These are phyloP conservation scores for Chorisops tibialis DNA, from an alignment of 2,888 invertebrate genomes.

Conservation along the genomic window DNA sequence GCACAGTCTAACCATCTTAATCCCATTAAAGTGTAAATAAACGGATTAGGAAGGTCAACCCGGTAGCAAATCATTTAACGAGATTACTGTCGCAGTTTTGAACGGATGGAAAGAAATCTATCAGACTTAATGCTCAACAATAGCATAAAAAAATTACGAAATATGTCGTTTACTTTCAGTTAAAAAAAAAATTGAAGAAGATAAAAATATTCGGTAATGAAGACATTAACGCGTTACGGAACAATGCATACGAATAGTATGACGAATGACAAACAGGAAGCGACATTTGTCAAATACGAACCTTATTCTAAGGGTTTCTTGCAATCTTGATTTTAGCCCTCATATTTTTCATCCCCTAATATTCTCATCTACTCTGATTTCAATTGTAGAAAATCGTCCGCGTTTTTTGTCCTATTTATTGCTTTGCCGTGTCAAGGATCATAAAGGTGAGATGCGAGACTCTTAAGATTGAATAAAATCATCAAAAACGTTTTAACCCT, in stretches of 20 bases:
- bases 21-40: constrained; percentile 16
- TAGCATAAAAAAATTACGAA: not conserved
- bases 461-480: too few relatives aligned
- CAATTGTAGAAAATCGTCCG: too few relatives aligned
- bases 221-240: constrained; percentile 37
- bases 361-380: too few relatives aligned
- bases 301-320: too few relatives aligned
- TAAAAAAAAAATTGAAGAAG: not conserved
- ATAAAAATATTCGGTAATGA: constrained; percentile 33
- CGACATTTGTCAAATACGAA: constrained; percentile 32
- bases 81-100: not conserved
- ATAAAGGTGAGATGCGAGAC: too few relatives aligned
- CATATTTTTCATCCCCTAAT: too few relatives aligned
- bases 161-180: not conserved
- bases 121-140: constrained; percentile 1
- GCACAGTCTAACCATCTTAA: not conserved
- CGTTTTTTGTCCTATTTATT: too few relatives aligned
- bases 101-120: not conserved
- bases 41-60: constrained; percentile 18
- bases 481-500: constrained; percentile 15
- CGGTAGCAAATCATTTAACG: constrained; percentile 2
- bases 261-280: constrained; percentile 37
- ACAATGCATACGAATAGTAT: constrained; percentile 36
- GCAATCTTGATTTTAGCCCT: too few relatives aligned
- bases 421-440: too few relatives aligned